These are phyloP conservation scores for Drosophila pseudoobscura DNA, from an alignment of 1,140 invertebrate species.

Conservation along the genomic window DNA sequence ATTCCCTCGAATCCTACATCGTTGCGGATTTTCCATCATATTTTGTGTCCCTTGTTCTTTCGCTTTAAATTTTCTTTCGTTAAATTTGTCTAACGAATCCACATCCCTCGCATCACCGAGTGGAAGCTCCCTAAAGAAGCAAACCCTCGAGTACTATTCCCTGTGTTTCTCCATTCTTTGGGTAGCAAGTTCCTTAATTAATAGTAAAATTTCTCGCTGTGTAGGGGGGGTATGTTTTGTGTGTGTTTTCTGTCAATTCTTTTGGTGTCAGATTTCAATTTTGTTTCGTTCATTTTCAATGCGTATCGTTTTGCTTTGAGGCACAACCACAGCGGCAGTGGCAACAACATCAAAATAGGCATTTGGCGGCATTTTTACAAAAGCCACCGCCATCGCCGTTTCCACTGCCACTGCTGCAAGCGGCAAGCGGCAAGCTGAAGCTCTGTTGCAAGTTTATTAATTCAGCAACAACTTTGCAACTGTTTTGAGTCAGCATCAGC, in stretches of 20 bases:
- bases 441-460: slow-evolving; percentile 75
- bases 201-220: not conserved
- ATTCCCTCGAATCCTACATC: no score
- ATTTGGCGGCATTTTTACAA: slow-evolving; percentile 78
- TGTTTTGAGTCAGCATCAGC: slow-evolving; percentile 63
- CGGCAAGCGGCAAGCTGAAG: no score
- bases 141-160: no score
- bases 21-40: no score
- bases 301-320: slow-evolving; percentile 70
- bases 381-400: slow-evolving; percentile 45
- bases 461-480: slow-evolving; percentile 67
- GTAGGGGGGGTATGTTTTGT: slow-evolving; percentile 18
- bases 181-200: no score
- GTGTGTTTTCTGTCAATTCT: slow-evolving; percentile 69
- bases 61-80: no score
- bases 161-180: no score
- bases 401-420: no score
- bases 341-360: slow-evolving; percentile 55
- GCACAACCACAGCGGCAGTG: slow-evolving; percentile 37
- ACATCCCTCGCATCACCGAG: no score
- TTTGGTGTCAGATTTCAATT: slow-evolving; percentile 82
- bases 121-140: no score
- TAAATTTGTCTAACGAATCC: no score
- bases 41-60: no score
- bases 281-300: slow-evolving; percentile 70